A percentile compares a stretch with the other conserved stretches of the same genome.
phyloP scores from a whole-genome alignment of 2,113 vertebrate species.

The Labrus mixtus region DNA sequence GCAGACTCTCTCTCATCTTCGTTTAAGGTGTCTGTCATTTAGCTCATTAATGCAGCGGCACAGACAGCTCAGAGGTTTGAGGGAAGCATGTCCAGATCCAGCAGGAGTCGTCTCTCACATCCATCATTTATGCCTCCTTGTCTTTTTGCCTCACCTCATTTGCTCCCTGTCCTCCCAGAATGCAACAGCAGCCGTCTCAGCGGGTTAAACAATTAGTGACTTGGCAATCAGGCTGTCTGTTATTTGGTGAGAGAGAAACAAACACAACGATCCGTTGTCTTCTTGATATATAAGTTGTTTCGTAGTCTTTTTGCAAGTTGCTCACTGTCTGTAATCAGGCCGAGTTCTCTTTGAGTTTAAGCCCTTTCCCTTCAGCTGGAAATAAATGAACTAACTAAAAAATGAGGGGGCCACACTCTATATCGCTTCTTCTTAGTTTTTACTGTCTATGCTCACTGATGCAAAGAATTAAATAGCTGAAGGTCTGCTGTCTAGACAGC shows the following conservation, averaged over 20 bases:
- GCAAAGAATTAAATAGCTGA: slow-evolving; percentile 17
- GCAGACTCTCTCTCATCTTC: slow-evolving; percentile 41
- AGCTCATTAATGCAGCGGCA: slow-evolving; percentile 46
- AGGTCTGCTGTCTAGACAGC: slow-evolving; percentile 51
- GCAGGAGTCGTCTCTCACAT: slow-evolving; percentile 75
- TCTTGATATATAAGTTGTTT: neutral
- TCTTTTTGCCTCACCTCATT: slow-evolving; percentile 80
- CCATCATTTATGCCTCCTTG: slow-evolving; percentile 86
- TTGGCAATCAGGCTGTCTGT: slow-evolving; percentile 31
- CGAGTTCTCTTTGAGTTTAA: neutral
- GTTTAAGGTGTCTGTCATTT: slow-evolving; percentile 51
- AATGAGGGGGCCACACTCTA: slow-evolving; percentile 18
- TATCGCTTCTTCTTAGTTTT: neutral
- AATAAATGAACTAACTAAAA: slow-evolving; percentile 7
- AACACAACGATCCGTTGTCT: slow-evolving; percentile 18
- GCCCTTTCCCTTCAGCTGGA: slow-evolving; percentile 11
- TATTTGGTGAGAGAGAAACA: slow-evolving; percentile 16
- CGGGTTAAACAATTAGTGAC: slow-evolving; percentile 38
- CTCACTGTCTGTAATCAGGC: slow-evolving; percentile 11
- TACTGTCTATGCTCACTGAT: slow-evolving; percentile 8
- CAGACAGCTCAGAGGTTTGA: slow-evolving; percentile 65
- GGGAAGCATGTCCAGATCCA: slow-evolving; percentile 74
- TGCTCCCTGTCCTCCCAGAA: slow-evolving; percentile 67
- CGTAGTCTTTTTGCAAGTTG: slow-evolving; percentile 1
- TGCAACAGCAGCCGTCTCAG: slow-evolving; percentile 8